phyloP scores from a whole-genome alignment of 2,797 vertebrate genomes.

The Pseudochaenichthys georgianus region DNA sequence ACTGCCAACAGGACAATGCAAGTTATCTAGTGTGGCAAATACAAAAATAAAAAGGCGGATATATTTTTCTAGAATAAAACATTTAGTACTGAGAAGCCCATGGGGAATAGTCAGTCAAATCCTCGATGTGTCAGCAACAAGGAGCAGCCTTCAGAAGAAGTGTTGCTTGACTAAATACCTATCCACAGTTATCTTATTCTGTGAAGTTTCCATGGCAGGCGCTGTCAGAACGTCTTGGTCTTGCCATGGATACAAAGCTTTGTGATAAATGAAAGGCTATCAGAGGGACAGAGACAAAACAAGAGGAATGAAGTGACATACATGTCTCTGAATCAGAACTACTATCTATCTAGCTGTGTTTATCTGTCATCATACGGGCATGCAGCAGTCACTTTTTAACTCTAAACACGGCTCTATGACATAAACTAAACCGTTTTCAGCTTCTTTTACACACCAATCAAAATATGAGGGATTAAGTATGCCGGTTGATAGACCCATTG shows the following conservation, averaged over 20 bases:
- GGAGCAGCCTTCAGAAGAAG: conserved; percentile 53
- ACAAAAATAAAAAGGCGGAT: conserved; percentile 13
- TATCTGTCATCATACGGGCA: conserved; percentile 18
- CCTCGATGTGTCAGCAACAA: conserved; percentile 36
- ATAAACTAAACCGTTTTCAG: not conserved
- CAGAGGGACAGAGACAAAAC: conserved; percentile 28
- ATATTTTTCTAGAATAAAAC: conserved; percentile 35
- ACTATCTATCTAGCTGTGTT: not conserved
- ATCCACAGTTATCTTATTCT: conserved; percentile 62
- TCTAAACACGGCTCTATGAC: not conserved
- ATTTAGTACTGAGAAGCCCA: conserved; percentile 22
- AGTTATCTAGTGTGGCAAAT: conserved; percentile 17
- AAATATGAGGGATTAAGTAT: not conserved
- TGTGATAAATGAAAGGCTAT: conserved; percentile 57
- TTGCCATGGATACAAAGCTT: conserved; percentile 36
- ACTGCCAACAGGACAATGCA: not conserved
- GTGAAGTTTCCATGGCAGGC: conserved; percentile 58
- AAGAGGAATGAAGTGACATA: conserved; percentile 14
- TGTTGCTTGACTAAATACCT: conserved; percentile 66
- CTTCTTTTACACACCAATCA: not conserved
- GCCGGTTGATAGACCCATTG: not conserved
- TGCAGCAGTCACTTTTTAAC: not conserved
- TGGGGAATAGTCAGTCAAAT: conserved; percentile 47
- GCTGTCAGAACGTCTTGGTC: conserved; percentile 61
- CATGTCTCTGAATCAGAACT: conserved; percentile 21